A percentile compares a stretch with the other conserved stretches of the same genome.
phyloP scores from a whole-genome alignment of 1,140 invertebrate genomes.

The Nomia melanderi region DNA sequence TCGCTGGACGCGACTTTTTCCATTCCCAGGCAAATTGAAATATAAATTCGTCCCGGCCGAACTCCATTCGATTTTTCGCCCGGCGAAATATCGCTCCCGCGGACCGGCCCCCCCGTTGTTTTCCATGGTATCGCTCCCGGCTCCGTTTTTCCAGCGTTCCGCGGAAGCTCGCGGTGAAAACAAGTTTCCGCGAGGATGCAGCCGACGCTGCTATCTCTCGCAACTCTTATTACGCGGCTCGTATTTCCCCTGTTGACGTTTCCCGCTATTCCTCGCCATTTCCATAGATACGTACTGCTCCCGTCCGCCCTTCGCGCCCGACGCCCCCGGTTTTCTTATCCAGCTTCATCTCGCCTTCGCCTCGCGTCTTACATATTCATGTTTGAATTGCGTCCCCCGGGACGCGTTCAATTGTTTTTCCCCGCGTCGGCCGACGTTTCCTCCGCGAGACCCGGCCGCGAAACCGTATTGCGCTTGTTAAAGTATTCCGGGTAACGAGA shows the following conservation, averaged over 20 bases:
- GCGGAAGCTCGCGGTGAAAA: conserved; percentile 15
- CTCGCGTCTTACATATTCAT: conserved; percentile 1
- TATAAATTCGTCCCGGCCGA: conserved; percentile 15
- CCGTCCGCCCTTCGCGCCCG: too few species aligned
- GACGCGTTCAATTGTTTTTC: not conserved
- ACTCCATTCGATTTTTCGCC: conserved; percentile 18
- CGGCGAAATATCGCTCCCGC: conserved; percentile 1
- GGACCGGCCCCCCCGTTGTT: conserved; percentile 8
- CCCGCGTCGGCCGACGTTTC: too few species aligned
- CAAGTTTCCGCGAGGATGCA: conserved; percentile 7
- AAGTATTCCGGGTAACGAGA: too few species aligned
- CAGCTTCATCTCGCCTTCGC: not conserved
- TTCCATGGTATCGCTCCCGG: not conserved
- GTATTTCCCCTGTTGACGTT: conserved; percentile 41
- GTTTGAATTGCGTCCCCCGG: not conserved
- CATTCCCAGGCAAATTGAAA: conserved; percentile 28
- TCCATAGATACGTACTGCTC: conserved; percentile 27
- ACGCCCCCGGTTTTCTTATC: not conserved
- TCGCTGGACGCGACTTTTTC: conserved; percentile 12
- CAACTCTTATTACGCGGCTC: conserved; percentile 41
- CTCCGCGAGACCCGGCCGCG: too few species aligned
- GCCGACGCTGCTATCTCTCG: not conserved
- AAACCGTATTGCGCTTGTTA: not conserved
- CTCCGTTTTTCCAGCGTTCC: not conserved
- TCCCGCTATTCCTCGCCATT: conserved; percentile 11